Evolutionary conservation across 2,888 invertebrate genomes (phyloP).

Genomic region (Cantharis rufa): DNA sequence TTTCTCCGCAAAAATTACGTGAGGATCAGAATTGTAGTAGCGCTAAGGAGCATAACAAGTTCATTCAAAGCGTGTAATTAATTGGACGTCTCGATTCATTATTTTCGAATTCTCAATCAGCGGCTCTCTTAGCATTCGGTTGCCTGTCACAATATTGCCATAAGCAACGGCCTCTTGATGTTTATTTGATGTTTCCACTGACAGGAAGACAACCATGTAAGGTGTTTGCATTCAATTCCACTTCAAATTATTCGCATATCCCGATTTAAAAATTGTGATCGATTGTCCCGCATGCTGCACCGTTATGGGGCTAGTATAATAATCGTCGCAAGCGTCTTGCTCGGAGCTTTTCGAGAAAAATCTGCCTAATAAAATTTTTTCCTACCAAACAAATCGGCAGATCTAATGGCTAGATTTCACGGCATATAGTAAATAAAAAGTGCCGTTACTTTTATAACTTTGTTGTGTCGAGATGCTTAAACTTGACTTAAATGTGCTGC

Average conservation of each 20-base stretch:
- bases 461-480: background rate
- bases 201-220: constrained; percentile 22
- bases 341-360: background rate
- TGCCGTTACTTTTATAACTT: background rate
- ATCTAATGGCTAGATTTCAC: background rate
- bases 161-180: constrained; percentile 8
- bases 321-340: background rate
- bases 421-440: background rate
- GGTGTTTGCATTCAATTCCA: constrained; percentile 29
- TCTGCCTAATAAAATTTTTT: background rate
- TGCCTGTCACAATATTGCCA: constrained; percentile 5
- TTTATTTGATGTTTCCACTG: constrained; percentile 22
- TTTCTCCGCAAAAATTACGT: background rate
- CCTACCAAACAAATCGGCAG: background rate
- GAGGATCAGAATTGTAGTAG: background rate
- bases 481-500: background rate
- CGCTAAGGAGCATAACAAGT: background rate
- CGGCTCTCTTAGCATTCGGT: constrained; percentile 2
- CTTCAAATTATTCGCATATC: constrained; percentile 9
- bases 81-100: background rate
- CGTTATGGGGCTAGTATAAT: background rate
- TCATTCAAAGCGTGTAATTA: background rate
- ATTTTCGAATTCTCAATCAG: background rate
- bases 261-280: constrained; percentile 8
- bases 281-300: background rate